These are phyloP conservation scores for Antechinus stuartii DNA, from an alignment of 2,113 vertebrate genomes.

Conservation along the genomic window DNA sequence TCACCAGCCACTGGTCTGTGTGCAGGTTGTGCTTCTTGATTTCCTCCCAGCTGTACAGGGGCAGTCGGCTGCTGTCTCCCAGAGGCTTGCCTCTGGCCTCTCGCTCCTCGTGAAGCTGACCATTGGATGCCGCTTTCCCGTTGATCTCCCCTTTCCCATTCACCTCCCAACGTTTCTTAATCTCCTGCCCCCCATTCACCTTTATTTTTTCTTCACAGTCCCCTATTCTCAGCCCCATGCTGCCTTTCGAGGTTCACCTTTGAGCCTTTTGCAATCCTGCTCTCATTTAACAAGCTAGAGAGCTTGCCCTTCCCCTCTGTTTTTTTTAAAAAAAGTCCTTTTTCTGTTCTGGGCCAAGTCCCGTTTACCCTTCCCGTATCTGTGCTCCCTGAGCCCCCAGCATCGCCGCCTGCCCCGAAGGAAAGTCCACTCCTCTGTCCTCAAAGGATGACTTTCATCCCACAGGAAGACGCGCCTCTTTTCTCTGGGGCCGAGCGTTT, in stretches of 20 bases:
- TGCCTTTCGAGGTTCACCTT: background rate
- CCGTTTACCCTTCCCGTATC: background rate
- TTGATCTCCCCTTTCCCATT: constrained; percentile 1
- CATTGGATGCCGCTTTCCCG: background rate
- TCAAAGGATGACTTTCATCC: background rate
- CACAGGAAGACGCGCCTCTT: background rate
- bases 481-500: background rate
- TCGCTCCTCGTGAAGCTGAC: background rate
- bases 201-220: background rate
- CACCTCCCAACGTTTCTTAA: background rate
- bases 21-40: constrained; percentile 89
- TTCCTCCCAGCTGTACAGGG: constrained; percentile 92
- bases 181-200: background rate
- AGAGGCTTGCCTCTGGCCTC: background rate
- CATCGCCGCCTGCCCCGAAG: background rate
- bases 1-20: constrained; percentile 92
- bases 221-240: background rate
- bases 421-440: background rate
- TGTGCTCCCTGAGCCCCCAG: background rate
- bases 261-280: background rate
- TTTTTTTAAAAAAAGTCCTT: background rate
- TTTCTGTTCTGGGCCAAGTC: background rate
- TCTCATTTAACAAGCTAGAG: background rate
- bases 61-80: constrained; percentile 12
- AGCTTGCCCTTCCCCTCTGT: background rate